phyloP scores from a whole-genome alignment of 2,888 invertebrate genomes.

The Notocelia uddmanniana region DNA sequence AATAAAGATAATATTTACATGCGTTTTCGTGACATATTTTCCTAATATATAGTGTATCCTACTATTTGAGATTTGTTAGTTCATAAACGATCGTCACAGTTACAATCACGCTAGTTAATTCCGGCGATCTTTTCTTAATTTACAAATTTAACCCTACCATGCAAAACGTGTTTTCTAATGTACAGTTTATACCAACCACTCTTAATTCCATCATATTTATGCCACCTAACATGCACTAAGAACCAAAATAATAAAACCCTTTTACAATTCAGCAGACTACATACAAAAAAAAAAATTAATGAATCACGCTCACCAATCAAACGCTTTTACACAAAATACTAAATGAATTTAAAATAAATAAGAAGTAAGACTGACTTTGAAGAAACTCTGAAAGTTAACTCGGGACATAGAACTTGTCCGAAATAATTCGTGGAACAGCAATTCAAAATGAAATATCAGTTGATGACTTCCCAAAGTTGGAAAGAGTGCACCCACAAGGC shows the following conservation, averaged over 20 bases:
- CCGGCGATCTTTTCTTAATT: conserved; percentile 49
- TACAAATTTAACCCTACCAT: conserved; percentile 30
- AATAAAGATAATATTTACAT: too few relatives aligned
- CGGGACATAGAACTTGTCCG: background rate
- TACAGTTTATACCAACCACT: conserved; percentile 7
- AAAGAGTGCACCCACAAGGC: too few relatives aligned
- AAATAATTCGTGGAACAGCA: background rate
- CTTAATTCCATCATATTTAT: conserved; percentile 8
- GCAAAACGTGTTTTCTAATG: conserved; percentile 27
- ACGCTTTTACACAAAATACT: background rate
- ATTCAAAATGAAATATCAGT: background rate
- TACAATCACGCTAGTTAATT: conserved; percentile 64
- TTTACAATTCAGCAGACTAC: background rate
- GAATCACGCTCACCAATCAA: background rate
- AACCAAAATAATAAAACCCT: conserved; percentile 14
- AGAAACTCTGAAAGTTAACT: background rate
- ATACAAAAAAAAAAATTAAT: background rate
- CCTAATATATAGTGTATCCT: too few relatives aligned
- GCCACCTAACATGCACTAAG: conserved; percentile 21
- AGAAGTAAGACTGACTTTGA: background rate
- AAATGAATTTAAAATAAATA: background rate
- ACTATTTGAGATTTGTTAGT: background rate
- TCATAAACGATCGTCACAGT: background rate
- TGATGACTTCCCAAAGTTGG: too few relatives aligned
- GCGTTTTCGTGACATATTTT: too few relatives aligned